Percentiles rank a stretch among this genome's conserved stretches.
phyloP scores from a whole-genome alignment of 2,888 invertebrate genomes.

The Acleris sparsana region DNA sequence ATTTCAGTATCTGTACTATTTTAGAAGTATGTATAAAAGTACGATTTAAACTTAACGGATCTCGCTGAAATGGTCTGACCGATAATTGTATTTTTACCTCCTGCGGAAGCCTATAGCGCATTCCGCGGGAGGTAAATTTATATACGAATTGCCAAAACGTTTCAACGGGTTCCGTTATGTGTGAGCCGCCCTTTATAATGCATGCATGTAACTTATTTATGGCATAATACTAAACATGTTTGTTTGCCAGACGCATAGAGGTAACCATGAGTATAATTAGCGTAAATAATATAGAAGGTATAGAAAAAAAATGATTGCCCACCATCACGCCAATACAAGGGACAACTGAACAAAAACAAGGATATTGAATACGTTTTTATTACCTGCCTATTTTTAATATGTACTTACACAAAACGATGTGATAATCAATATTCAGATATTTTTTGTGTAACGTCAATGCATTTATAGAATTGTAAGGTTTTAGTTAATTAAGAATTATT shows the following conservation, averaged over 20 bases:
- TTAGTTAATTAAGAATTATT: constrained; percentile 62
- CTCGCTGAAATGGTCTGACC: too few species aligned
- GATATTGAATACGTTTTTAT: constrained; percentile 38
- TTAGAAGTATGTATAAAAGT: constrained; percentile 17
- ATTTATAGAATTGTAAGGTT: constrained; percentile 63
- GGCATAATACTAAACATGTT: constrained; percentile 38
- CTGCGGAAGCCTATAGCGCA: too few species aligned
- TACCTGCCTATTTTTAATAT: constrained; percentile 47
- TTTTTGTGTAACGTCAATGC: constrained; percentile 71
- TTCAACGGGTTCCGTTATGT: too few species aligned
- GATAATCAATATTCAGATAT: constrained; percentile 67
- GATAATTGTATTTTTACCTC: too few species aligned
- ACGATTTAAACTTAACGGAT: too few species aligned
- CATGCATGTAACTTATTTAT: constrained; percentile 41
- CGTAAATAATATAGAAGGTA: constrained; percentile 35
- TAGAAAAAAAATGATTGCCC: constrained; percentile 50
- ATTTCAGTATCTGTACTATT: constrained; percentile 29
- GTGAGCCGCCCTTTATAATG: too few species aligned
- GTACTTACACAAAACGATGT: constrained; percentile 74
- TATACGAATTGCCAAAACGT: too few species aligned
- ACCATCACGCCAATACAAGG: constrained; percentile 49
- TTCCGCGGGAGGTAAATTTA: too few species aligned
- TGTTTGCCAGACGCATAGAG: constrained; percentile 64
- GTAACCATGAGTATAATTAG: constrained; percentile 58
- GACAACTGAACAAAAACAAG: constrained; percentile 17